Percentiles rank a stretch among this genome's conserved stretches.
phyloP scores from a whole-genome alignment of 2,888 invertebrate species.

The Stegana nigrithorax region DNA sequence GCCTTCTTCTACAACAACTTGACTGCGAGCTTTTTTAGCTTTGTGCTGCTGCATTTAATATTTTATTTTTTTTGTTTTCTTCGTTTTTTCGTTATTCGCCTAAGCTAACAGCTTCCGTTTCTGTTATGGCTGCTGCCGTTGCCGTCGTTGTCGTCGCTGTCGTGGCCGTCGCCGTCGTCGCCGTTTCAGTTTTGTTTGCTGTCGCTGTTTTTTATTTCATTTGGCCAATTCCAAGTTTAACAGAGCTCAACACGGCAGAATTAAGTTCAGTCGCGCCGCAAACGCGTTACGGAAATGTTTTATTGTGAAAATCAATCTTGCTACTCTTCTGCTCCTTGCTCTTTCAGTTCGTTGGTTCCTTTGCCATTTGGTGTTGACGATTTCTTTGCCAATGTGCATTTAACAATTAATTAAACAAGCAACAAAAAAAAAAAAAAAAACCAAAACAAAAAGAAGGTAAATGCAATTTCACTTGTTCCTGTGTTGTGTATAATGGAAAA shows the following conservation, averaged over 20 bases:
- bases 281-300: slow-evolving; percentile 63
- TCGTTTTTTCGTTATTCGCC: neutral
- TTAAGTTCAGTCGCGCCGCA: slow-evolving; percentile 63
- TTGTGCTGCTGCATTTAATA: neutral
- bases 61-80: neutral
- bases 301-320: slow-evolving; percentile 35
- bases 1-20: neutral
- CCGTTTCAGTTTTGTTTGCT: slow-evolving; percentile 8
- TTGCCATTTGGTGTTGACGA: no score
- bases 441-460: neutral
- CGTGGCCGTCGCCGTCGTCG: neutral
- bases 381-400: no score
- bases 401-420: no score
- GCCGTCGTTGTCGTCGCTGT: neutral
- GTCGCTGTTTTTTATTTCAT: slow-evolving; percentile 22
- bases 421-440: neutral
- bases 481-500: no score
- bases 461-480: no score
- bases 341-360: neutral
- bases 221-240: slow-evolving; percentile 63
- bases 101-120: neutral
- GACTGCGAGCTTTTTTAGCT: neutral
- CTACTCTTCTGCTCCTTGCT: neutral
- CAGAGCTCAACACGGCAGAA: slow-evolving; percentile 59
- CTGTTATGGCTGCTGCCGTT: neutral